Conservation (phyloP, 2,888 invertebrate species). For the Eupithecia dodoneata region DNA sequence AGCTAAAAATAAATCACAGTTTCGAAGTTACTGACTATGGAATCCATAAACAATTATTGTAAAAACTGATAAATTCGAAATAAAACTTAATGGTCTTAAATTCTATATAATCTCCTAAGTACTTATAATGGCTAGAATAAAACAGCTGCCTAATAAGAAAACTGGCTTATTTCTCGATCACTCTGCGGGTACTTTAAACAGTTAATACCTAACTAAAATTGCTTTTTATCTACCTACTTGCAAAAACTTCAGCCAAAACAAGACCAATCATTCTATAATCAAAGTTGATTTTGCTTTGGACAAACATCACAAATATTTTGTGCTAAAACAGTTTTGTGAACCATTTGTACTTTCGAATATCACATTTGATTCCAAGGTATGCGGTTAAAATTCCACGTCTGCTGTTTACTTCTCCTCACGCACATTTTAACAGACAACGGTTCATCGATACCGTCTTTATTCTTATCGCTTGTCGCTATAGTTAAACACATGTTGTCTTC, state of each 20-base stretch:
- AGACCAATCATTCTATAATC: not conserved
- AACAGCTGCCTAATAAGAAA: slow-evolving; percentile 15
- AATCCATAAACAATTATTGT: slow-evolving; percentile 37
- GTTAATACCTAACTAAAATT: slow-evolving; percentile 23
- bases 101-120: not conserved
- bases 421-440: slow-evolving; percentile 85
- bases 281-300: slow-evolving; percentile 10
- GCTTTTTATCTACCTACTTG: slow-evolving; percentile 28
- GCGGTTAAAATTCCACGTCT: slow-evolving; percentile 88
- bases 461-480: slow-evolving; percentile 54
- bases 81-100: slow-evolving; percentile 6
- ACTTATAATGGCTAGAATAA: slow-evolving; percentile 26
- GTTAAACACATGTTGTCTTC: slow-evolving; percentile 67
- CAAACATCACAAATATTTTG: slow-evolving; percentile 36
- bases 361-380: slow-evolving; percentile 85
- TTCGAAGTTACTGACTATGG: slow-evolving; percentile 45
- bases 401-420: slow-evolving; percentile 78
- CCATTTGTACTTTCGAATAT: slow-evolving; percentile 44
- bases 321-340: slow-evolving; percentile 7
- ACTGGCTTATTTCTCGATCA: slow-evolving; percentile 24
- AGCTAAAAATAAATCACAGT: slow-evolving; percentile 52
- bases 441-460: slow-evolving; percentile 59
- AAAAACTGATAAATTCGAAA: slow-evolving; percentile 30
- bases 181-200: slow-evolving; percentile 27
- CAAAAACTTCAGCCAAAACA: slow-evolving; percentile 23